A percentile compares a stretch with the other conserved stretches of the same genome.
Evolutionary conservation across 2,888 invertebrate species (phyloP).

Genomic region (Serrognathus titanus): DNA sequence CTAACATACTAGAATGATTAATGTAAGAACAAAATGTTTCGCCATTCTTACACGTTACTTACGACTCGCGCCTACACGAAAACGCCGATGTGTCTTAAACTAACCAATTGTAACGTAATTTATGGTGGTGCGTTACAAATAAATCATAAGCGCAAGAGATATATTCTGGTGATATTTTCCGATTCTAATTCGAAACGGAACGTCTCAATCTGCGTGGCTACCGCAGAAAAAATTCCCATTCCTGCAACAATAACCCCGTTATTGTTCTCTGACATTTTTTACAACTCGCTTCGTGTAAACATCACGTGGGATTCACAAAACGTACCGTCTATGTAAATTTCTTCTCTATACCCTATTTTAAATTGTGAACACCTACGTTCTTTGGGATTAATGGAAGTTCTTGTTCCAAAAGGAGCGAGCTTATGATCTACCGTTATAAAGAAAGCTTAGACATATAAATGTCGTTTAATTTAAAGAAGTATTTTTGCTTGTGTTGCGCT

Average conservation of each 20-base stretch:
- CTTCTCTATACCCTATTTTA: not conserved
- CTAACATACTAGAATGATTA: conserved; percentile 25
- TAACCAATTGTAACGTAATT: conserved; percentile 28
- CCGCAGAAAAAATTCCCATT: no score
- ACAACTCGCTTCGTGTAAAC: not conserved
- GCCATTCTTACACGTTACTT: conserved; percentile 28
- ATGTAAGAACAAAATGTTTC: conserved; percentile 27
- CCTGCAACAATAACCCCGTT: not conserved
- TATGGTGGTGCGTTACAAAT: conserved; percentile 24
- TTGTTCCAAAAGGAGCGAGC: not conserved
- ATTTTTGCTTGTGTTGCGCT: no score
- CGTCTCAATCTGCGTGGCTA: no score
- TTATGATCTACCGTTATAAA: no score
- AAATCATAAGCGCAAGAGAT: conserved; percentile 17
- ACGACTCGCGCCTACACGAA: conserved; percentile 25
- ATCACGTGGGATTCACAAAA: not conserved
- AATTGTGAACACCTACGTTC: not conserved
- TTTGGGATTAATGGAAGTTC: not conserved
- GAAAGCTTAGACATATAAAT: no score
- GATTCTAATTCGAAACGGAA: no score
- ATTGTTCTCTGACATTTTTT: not conserved
- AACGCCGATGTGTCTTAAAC: conserved; percentile 25
- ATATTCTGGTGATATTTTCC: no score
- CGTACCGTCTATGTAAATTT: not conserved
- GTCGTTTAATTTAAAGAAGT: no score